phyloP scores from a whole-genome alignment of 1,140 invertebrate species.

The Drosophila kanapiae region DNA sequence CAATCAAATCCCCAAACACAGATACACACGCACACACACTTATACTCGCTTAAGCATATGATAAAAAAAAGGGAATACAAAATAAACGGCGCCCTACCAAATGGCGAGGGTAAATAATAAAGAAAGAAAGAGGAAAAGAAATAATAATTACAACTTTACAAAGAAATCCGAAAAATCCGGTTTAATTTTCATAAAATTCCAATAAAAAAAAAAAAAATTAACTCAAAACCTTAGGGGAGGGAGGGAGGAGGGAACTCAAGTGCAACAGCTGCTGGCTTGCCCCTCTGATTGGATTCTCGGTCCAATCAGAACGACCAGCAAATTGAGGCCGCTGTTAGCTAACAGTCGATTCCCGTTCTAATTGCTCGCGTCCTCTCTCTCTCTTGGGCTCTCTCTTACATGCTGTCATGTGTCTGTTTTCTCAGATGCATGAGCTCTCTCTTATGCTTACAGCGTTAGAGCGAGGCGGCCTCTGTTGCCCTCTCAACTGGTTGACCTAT shows the following conservation, averaged over 20 bases:
- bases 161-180: constrained; percentile 67
- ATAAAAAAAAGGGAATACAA: constrained; percentile 28
- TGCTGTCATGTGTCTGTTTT: constrained; percentile 50
- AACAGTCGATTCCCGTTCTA: constrained; percentile 74
- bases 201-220: constrained; percentile 49
- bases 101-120: constrained; percentile 26
- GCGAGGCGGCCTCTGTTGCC: constrained; percentile 35
- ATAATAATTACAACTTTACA: constrained; percentile 61
- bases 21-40: constrained; percentile 13
- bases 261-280: constrained; percentile 44
- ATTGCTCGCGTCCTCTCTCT: constrained; percentile 40
- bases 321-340: constrained; percentile 67
- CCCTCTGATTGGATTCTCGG: constrained; percentile 28
- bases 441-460: constrained; percentile 46
- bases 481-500: constrained; percentile 76
- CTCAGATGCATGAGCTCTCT: constrained; percentile 4
- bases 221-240: too few species aligned
- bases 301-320: constrained; percentile 52
- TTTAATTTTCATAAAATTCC: constrained; percentile 68
- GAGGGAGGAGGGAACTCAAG: constrained; percentile 18
- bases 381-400: constrained; percentile 18
- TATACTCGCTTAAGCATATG: constrained; percentile 23
- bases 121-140: constrained; percentile 35
- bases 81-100: constrained; percentile 55
- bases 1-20: constrained; percentile 58